These are phyloP conservation scores for Propithecus coquereli DNA, from an alignment of 2,113 vertebrate species.

Conservation along the genomic window DNA sequence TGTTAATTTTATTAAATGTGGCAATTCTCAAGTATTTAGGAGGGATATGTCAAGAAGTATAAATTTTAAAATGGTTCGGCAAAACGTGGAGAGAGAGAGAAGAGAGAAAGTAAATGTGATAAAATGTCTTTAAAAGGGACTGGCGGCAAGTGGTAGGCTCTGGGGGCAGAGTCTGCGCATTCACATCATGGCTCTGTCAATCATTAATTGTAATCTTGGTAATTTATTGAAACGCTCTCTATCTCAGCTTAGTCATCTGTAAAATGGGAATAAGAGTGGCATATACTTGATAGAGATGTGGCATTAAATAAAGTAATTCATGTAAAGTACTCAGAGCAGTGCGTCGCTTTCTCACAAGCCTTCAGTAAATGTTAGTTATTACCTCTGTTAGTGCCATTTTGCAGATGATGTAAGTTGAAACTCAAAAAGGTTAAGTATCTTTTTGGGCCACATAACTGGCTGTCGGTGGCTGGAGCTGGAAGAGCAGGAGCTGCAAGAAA, in stretches of 20 bases:
- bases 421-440: neutral
- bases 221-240: neutral
- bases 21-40: conserved; percentile 10
- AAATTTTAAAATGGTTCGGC: neutral
- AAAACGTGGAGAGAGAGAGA: neutral
- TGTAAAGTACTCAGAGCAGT: neutral
- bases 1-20: neutral
- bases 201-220: neutral
- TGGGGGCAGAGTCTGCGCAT: neutral
- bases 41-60: neutral
- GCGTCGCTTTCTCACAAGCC: neutral
- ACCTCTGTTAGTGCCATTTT: neutral
- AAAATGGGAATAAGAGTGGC: neutral
- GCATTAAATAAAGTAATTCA: neutral
- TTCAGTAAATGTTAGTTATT: neutral
- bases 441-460: neutral
- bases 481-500: neutral
- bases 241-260: neutral
- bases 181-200: neutral
- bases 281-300: neutral
- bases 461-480: neutral
- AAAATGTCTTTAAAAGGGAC: neutral
- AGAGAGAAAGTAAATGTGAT: neutral
- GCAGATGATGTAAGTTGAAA: neutral
- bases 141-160: neutral